These are phyloP conservation scores for Darevskia nairensis DNA, from an alignment of 2,797 vertebrate species.

Conservation along the genomic window DNA sequence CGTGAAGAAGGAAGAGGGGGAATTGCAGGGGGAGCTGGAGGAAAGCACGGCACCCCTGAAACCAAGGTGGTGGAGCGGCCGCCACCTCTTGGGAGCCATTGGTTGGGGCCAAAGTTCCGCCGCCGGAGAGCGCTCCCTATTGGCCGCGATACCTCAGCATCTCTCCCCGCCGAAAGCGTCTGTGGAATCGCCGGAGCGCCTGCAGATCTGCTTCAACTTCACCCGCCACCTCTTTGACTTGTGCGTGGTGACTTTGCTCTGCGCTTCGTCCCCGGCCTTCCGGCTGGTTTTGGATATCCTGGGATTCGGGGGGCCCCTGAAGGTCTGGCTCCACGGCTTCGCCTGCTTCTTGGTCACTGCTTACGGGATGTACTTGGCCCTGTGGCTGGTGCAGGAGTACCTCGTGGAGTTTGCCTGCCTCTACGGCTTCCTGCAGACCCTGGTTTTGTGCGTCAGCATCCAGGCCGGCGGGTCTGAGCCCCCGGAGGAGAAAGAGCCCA, in stretches of 20 bases:
- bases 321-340: slow-evolving; percentile 91
- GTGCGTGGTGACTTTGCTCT: slow-evolving; percentile 85
- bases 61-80: slow-evolving; percentile 21
- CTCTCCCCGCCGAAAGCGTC: slow-evolving; percentile 7
- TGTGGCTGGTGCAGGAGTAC: slow-evolving; percentile 89
- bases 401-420: slow-evolving; percentile 87
- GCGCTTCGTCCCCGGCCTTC: slow-evolving; percentile 84
- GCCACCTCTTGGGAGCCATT: slow-evolving; percentile 15
- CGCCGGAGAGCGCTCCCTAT: not conserved
- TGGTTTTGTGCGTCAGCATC: slow-evolving; percentile 90
- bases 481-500: slow-evolving; percentile 14
- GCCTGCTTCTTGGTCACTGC: slow-evolving; percentile 88
- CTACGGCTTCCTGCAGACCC: slow-evolving; percentile 87
- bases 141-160: slow-evolving; percentile 10
- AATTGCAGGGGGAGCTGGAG: slow-evolving; percentile 17
- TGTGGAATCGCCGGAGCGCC: slow-evolving; percentile 75
- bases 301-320: slow-evolving; percentile 85
- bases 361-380: slow-evolving; percentile 86
- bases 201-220: slow-evolving; percentile 91
- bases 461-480: slow-evolving; percentile 33
- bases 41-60: slow-evolving; percentile 18
- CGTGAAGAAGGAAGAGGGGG: slow-evolving; percentile 13
- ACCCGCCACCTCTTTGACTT: slow-evolving; percentile 89
- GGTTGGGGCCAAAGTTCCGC: not conserved
- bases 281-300: slow-evolving; percentile 85